Evolutionary conservation across 2,888 invertebrate genomes (phyloP).

Genomic region (Hesperia comma): DNA sequence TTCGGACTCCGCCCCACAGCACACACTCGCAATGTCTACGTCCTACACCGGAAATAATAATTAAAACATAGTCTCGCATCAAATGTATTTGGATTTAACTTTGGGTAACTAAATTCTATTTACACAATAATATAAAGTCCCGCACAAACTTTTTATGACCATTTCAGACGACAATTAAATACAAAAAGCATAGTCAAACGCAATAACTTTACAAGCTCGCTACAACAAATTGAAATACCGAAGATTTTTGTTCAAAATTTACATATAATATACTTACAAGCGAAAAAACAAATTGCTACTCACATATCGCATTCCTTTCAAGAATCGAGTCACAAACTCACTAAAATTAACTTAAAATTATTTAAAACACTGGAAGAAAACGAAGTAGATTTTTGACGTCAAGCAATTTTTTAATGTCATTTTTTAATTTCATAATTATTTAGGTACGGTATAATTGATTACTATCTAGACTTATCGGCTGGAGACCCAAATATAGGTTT

Average conservation of each 20-base stretch:
- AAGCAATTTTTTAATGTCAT: neutral
- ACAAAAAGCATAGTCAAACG: constrained; percentile 63
- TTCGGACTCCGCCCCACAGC: constrained; percentile 61
- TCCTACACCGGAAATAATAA: constrained; percentile 59
- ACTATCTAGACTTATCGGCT: too few relatives aligned
- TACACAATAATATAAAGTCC: constrained; percentile 68
- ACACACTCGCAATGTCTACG: constrained; percentile 59
- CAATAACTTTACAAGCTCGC: constrained; percentile 69
- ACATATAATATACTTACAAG: constrained; percentile 79
- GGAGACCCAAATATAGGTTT: too few relatives aligned
- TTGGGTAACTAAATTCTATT: constrained; percentile 78
- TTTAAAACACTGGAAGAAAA: constrained; percentile 60
- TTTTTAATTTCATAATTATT: neutral
- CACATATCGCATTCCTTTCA: constrained; percentile 41
- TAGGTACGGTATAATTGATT: neutral
- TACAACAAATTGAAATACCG: constrained; percentile 60
- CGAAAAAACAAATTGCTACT: constrained; percentile 63
- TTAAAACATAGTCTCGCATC: constrained; percentile 59
- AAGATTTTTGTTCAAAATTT: constrained; percentile 74
- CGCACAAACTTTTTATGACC: constrained; percentile 56
- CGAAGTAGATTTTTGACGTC: constrained; percentile 47
- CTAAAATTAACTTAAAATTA: constrained; percentile 43
- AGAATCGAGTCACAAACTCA: constrained; percentile 53
- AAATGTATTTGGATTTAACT: constrained; percentile 78
- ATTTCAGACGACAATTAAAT: constrained; percentile 54